Conservation (phyloP, 2,113 vertebrate genomes). For the Pristiophorus japonicus region DNA sequence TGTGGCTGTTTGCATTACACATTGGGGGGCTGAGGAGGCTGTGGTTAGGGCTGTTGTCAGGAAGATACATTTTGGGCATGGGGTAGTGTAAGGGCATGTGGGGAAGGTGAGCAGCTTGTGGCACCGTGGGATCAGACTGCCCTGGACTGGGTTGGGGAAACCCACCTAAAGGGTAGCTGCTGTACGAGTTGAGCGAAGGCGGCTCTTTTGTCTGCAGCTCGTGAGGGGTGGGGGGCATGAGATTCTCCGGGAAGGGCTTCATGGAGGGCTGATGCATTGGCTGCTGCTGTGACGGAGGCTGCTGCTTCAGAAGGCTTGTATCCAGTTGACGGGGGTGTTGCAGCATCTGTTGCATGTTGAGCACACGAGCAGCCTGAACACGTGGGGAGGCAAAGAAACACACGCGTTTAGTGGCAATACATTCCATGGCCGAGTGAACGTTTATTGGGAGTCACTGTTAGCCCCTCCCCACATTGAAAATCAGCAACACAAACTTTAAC, state of each 20-base stretch:
- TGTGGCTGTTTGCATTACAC: background rate
- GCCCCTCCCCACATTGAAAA: background rate
- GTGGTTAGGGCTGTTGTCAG: background rate
- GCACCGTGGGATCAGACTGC: background rate
- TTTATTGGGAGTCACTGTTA: background rate
- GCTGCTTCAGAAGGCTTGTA: conserved; percentile 79
- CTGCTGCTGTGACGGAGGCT: conserved; percentile 65
- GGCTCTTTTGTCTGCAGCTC: conserved; percentile 86
- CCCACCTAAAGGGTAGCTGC: conserved; percentile 88
- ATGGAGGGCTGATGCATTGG: conserved; percentile 72
- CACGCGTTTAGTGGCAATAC: background rate
- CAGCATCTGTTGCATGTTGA: conserved; percentile 85
- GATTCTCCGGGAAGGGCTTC: conserved; percentile 83
- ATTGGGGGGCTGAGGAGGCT: background rate
- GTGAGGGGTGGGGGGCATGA: conserved; percentile 72
- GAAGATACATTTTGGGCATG: background rate
- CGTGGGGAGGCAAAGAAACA: background rate
- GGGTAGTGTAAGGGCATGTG: conserved; percentile 30
- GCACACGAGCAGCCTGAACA: conserved; percentile 61
- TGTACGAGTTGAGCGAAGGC: conserved; percentile 72
- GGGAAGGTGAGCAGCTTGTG: conserved; percentile 26
- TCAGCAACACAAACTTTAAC: background rate
- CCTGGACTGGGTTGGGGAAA: conserved; percentile 40
- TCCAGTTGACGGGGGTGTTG: conserved; percentile 85
- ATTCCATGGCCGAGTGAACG: background rate